Percentiles rank a stretch among this genome's conserved stretches.
Evolutionary conservation across 2,797 vertebrate genomes (phyloP).

Genomic region (Oryzias sinensis): DNA sequence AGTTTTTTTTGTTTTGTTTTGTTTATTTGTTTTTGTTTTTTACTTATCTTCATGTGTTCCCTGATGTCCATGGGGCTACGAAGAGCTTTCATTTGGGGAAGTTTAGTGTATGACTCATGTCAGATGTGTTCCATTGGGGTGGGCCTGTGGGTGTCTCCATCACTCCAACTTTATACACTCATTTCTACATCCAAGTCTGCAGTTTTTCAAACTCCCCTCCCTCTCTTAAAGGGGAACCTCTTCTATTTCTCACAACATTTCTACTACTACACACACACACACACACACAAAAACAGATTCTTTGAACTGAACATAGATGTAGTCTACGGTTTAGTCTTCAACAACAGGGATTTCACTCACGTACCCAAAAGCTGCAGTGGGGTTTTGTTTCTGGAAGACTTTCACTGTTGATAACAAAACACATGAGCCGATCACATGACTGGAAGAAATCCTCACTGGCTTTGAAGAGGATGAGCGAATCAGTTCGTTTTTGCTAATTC

Average conservation of each 20-base stretch:
- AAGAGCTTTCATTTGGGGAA: constrained; percentile 43
- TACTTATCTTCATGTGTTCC: not conserved
- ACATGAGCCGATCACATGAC: not conserved
- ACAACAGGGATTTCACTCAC: no score
- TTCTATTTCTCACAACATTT: not conserved
- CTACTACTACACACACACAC: not conserved
- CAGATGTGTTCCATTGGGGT: constrained; percentile 48
- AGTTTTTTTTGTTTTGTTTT: no score
- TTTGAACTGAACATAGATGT: no score
- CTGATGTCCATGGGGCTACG: not conserved
- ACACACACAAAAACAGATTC: no score
- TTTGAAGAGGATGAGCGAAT: not conserved
- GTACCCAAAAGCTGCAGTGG: not conserved
- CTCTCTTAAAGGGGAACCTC: constrained; percentile 61
- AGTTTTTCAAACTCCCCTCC: constrained; percentile 25
- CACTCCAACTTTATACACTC: constrained; percentile 26
- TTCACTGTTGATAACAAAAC: not conserved
- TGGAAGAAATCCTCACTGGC: not conserved
- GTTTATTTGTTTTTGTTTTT: no score
- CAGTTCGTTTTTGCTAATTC: not conserved
- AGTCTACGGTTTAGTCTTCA: no score
- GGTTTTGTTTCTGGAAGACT: not conserved
- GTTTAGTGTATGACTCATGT: constrained; percentile 67
- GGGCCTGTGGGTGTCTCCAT: constrained; percentile 40
- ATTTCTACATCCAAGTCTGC: constrained; percentile 38